These are phyloP conservation scores for Eueides isabella DNA, from an alignment of 1,140 invertebrate genomes.

Conservation along the genomic window DNA sequence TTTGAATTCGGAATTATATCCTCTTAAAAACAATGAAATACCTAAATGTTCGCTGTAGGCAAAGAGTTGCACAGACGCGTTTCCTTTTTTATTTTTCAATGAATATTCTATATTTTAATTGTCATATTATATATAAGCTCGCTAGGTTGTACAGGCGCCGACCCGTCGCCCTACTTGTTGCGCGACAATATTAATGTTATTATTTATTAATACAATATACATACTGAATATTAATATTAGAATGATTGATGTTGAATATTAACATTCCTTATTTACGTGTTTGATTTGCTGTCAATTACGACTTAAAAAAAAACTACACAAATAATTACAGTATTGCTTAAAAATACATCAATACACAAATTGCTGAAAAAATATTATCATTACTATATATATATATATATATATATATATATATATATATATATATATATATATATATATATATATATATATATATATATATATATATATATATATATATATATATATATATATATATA, in stretches of 20 bases:
- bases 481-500: too few species aligned
- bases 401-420: too few species aligned
- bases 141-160: constrained; percentile 50
- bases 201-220: constrained; percentile 51
- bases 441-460: too few species aligned
- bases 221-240: constrained; percentile 55
- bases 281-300: not conserved
- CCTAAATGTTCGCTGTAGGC: not conserved
- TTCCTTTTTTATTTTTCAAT: not conserved
- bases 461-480: too few species aligned
- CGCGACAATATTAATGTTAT: constrained; percentile 49
- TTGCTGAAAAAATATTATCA: too few species aligned
- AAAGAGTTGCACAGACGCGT: not conserved
- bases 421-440: too few species aligned
- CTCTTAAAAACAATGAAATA: not conserved
- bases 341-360: too few species aligned
- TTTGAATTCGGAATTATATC: not conserved
- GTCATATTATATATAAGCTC: not conserved
- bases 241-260: too few species aligned
- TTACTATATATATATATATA: too few species aligned
- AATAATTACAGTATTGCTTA: not conserved
- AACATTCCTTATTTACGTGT: constrained; percentile 20
- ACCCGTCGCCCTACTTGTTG: constrained; percentile 70
- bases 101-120: not conserved
- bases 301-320: not conserved